Evolutionary conservation across 2,888 invertebrate genomes (phyloP).

Genomic region (Invenusta paracnida): DNA sequence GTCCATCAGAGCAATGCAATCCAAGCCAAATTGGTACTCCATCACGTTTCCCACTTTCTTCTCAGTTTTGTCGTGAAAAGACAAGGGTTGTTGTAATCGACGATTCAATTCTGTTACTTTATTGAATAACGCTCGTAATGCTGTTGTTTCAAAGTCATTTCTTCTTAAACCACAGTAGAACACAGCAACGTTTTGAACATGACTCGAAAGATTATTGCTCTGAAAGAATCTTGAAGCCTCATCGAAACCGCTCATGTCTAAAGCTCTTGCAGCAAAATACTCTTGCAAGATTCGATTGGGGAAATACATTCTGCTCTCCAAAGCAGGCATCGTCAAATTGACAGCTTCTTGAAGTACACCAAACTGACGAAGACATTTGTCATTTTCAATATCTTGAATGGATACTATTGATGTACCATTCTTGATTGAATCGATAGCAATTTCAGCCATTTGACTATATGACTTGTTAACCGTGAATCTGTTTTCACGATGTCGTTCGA

Average conservation of each 20-base stretch:
- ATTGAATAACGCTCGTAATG: slow-evolving; percentile 35
- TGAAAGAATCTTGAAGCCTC: slow-evolving; percentile 42
- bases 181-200: slow-evolving; percentile 40
- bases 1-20: slow-evolving; percentile 41
- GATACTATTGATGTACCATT: slow-evolving; percentile 34
- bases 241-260: slow-evolving; percentile 35
- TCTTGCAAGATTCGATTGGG: slow-evolving; percentile 39
- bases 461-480: slow-evolving; percentile 42
- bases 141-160: slow-evolving; percentile 48
- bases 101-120: slow-evolving; percentile 40
- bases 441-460: slow-evolving; percentile 48
- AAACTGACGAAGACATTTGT: slow-evolving; percentile 24
- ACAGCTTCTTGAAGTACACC: slow-evolving; percentile 35
- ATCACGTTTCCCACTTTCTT: slow-evolving; percentile 37
- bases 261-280: slow-evolving; percentile 34
- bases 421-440: slow-evolving; percentile 46
- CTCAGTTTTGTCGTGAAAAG: not conserved
- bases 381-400: slow-evolving; percentile 34
- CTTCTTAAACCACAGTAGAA: slow-evolving; percentile 51
- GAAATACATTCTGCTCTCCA: not conserved
- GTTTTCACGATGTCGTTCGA: slow-evolving; percentile 43
- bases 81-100: slow-evolving; percentile 2
- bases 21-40: slow-evolving; percentile 41
- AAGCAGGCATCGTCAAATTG: not conserved
- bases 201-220: slow-evolving; percentile 7